Conservation (phyloP, 2,113 vertebrate genomes). For the human region GRCh38 chr15:79816501-79817000, state of each 20-base stretch:
- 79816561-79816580: not conserved
- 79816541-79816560: not conserved
- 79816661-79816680: not conserved
- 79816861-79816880: not conserved
- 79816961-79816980: not conserved
- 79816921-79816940: not conserved
- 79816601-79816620: not conserved
- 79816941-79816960: too few relatives aligned
- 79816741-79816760: fast-evolving
- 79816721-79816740: not conserved
- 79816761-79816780: too few relatives aligned
- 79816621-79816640: not conserved
- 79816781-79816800: not conserved
- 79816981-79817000: not conserved
- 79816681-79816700: not conserved
- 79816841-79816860: not conserved
- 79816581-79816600: not conserved
- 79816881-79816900: not conserved
- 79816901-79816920: not conserved
- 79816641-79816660: not conserved
- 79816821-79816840: not conserved
- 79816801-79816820: not conserved
- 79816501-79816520: not conserved
- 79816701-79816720: not conserved
- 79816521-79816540: not conserved